Evolutionary conservation across 2,113 vertebrate genomes (phyloP).

Genomic region (Mesembrinibis cayennensis): DNA sequence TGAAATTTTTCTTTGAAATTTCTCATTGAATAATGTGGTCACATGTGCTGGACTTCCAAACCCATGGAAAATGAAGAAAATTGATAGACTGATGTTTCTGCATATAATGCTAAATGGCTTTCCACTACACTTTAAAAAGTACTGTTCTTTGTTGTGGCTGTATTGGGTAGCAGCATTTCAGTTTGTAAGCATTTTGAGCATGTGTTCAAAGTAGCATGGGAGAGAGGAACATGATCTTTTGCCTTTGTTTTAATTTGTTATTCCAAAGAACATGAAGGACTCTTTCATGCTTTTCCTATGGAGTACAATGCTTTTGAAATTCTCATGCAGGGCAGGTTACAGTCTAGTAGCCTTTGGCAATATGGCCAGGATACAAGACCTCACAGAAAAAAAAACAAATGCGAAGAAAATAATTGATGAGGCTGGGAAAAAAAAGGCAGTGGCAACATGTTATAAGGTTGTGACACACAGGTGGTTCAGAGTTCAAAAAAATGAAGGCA

Average conservation of each 20-base stretch:
- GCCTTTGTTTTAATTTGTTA: conserved; percentile 7
- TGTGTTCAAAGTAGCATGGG: conserved; percentile 6
- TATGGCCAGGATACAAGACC: neutral
- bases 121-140: neutral
- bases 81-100: neutral
- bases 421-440: neutral
- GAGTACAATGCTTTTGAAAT: conserved; percentile 22
- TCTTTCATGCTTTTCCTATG: conserved; percentile 18
- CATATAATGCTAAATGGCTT: neutral
- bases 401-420: neutral
- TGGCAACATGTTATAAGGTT: neutral
- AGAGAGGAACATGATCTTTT: neutral
- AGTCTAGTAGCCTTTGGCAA: neutral
- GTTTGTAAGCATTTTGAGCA: conserved; percentile 9
- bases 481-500: neutral
- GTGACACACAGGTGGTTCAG: neutral
- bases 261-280: conserved; percentile 9
- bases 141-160: conserved; percentile 31
- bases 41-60: neutral
- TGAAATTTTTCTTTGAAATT: neutral
- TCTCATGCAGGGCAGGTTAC: neutral
- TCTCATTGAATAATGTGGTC: neutral
- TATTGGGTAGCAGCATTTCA: neutral
- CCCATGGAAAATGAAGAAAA: neutral
- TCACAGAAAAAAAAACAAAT: neutral